Evolutionary conservation across 2,113 vertebrate genomes (phyloP).

Genomic region (Oreochromis niloticus): DNA sequence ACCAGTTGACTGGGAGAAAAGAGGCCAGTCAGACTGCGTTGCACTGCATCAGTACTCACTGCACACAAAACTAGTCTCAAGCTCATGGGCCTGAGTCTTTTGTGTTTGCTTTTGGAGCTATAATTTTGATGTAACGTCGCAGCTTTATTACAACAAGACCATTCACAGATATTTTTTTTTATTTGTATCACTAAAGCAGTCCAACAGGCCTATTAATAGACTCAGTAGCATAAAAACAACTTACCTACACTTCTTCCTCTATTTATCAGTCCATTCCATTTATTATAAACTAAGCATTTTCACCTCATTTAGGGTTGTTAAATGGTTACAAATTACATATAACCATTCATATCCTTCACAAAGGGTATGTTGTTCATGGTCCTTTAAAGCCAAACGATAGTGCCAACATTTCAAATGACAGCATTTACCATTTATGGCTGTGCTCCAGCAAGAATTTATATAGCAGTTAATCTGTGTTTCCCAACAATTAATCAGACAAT

Average conservation of each 20-base stretch:
- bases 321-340: not conserved
- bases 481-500: not conserved
- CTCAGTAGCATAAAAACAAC: not conserved
- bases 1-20: not conserved
- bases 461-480: not conserved
- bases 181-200: not conserved
- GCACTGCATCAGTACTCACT: not conserved
- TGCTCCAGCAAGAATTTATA: not conserved
- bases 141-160: not conserved
- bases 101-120: not conserved
- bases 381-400: not conserved
- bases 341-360: not conserved
- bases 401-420: not conserved
- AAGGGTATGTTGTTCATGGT: not conserved
- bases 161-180: not conserved
- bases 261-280: not conserved
- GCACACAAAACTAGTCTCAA: not conserved
- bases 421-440: not conserved
- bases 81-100: not conserved
- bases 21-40: not conserved
- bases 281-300: not conserved
- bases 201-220: not conserved
- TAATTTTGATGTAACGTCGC: not conserved
- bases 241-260: not conserved
- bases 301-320: not conserved